phyloP scores from a whole-genome alignment of 2,888 invertebrate species.

The Lomographa bimaculata region DNA sequence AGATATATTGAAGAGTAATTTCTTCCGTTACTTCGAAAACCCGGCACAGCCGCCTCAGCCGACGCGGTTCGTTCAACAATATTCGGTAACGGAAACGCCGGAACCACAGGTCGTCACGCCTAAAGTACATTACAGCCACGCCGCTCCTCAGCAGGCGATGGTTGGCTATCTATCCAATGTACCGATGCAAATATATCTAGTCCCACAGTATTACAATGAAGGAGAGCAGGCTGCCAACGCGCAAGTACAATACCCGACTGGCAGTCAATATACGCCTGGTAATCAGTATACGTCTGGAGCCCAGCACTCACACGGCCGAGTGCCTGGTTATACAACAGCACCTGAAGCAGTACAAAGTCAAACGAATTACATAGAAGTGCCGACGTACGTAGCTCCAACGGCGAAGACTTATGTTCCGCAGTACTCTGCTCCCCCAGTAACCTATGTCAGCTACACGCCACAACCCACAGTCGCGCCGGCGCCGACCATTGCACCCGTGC shows the following conservation, averaged over 20 bases:
- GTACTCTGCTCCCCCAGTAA: slow-evolving; percentile 46
- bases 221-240: slow-evolving; percentile 43
- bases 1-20: slow-evolving; percentile 62
- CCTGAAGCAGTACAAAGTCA: slow-evolving; percentile 58
- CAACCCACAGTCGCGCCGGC: slow-evolving; percentile 56
- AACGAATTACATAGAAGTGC: slow-evolving; percentile 61
- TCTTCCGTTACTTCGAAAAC: slow-evolving; percentile 58
- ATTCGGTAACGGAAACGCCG: slow-evolving; percentile 69
- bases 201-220: slow-evolving; percentile 70
- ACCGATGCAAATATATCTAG: slow-evolving; percentile 76
- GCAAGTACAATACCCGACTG: slow-evolving; percentile 54
- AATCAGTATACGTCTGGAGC: slow-evolving; percentile 49
- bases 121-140: slow-evolving; percentile 46
- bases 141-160: slow-evolving; percentile 59
- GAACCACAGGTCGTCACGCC: slow-evolving; percentile 45
- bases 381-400: slow-evolving; percentile 53
- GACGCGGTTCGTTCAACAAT: slow-evolving; percentile 68
- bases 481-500: slow-evolving; percentile 53
- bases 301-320: slow-evolving; percentile 46
- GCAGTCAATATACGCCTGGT: no score
- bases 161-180: slow-evolving; percentile 73
- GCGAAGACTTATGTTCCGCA: slow-evolving; percentile 58
- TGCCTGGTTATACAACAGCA: slow-evolving; percentile 45
- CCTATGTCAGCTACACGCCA: slow-evolving; percentile 57
- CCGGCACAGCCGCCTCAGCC: slow-evolving; percentile 49